phyloP scores from a whole-genome alignment of 2,113 vertebrate genomes.

The Syrmaticus mikado region DNA sequence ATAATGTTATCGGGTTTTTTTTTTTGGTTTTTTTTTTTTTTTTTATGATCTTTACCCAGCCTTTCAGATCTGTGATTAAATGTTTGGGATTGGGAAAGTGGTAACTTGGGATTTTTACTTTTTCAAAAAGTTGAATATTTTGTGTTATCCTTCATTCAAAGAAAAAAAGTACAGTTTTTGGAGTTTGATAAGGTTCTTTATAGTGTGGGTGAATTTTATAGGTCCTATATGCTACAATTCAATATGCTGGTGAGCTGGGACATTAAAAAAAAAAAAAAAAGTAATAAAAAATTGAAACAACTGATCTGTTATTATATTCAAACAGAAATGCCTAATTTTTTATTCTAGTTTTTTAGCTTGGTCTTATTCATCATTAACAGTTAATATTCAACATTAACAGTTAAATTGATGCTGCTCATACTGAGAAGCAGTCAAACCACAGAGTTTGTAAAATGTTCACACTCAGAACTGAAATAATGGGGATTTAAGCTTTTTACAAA shows the following conservation, averaged over 20 bases:
- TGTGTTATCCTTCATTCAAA: not conserved
- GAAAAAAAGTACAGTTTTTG: not conserved
- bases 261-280: not conserved
- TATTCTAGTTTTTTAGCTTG: not conserved
- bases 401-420: not conserved
- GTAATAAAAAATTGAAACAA: not conserved
- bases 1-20: not conserved
- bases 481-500: not conserved
- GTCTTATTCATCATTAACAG: not conserved
- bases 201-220: not conserved
- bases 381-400: no score
- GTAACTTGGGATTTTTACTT: not conserved
- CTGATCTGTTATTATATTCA: not conserved
- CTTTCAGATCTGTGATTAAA: not conserved
- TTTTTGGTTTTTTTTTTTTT: not conserved
- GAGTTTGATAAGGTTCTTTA: not conserved
- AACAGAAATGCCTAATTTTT: not conserved
- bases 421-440: not conserved
- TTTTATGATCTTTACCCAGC: not conserved
- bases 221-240: not conserved
- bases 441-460: not conserved
- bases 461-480: not conserved
- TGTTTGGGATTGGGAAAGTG: not conserved
- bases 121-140: not conserved
- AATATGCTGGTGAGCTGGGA: not conserved